Evolutionary conservation across 2,113 vertebrate species (phyloP).

Genomic region (Ctenomys sociabilis): DNA sequence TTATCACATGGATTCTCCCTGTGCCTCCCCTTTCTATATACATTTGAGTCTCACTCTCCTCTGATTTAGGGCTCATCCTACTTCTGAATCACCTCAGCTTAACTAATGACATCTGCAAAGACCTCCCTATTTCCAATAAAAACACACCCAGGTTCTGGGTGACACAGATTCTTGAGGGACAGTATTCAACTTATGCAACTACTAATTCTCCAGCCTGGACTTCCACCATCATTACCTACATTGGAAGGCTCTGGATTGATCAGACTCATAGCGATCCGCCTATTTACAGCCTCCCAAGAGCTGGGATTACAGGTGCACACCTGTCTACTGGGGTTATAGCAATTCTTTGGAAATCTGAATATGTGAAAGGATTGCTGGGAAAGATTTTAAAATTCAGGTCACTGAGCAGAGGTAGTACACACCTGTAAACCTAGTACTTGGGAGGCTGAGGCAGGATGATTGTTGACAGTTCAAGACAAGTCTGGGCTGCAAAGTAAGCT

Average conservation of each 20-base stretch:
- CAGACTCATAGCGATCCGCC: no score
- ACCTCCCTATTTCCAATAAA: neutral
- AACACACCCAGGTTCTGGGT: neutral
- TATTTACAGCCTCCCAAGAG: no score
- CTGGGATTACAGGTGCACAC: no score
- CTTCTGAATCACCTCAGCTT: neutral
- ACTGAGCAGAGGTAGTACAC: neutral
- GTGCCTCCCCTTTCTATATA: neutral
- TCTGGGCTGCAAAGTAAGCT: no score
- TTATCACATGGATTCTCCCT: neutral
- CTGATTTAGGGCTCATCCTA: neutral
- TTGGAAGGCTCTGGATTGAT: neutral
- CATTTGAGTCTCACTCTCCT: neutral
- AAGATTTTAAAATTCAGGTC: constrained; percentile 23
- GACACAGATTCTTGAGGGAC: neutral
- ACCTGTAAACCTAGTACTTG: no score
- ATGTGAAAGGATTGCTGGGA: neutral
- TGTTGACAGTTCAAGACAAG: no score
- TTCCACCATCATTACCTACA: neutral
- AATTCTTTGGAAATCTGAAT: neutral
- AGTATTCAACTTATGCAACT: neutral
- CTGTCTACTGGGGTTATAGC: neutral
- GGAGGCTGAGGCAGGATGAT: no score
- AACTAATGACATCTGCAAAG: neutral
- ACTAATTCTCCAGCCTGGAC: neutral